phyloP scores from a whole-genome alignment of 2,797 vertebrate genomes.

The Cyclura pinguis region DNA sequence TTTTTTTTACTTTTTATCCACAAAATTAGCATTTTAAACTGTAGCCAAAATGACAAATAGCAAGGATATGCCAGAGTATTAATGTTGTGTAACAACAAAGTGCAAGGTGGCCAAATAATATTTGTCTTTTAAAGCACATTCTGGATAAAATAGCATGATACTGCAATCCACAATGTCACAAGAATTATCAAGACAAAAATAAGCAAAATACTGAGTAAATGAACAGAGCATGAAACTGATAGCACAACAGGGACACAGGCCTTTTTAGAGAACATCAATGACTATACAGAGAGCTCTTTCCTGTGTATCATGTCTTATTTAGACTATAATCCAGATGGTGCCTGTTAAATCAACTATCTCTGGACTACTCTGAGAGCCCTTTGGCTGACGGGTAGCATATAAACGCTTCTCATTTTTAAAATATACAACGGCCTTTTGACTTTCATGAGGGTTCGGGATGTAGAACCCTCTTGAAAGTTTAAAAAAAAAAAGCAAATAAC shows the following conservation, averaged over 20 bases:
- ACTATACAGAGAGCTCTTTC: background rate
- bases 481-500: too few relatives aligned
- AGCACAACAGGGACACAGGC: background rate
- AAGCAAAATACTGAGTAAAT: background rate
- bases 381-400: too few relatives aligned
- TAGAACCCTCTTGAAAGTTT: too few relatives aligned
- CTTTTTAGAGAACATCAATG: background rate
- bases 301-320: too few relatives aligned
- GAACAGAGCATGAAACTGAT: background rate
- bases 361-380: too few relatives aligned
- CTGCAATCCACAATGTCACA: background rate
- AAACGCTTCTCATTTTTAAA: too few relatives aligned
- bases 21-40: background rate
- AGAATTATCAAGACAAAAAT: background rate
- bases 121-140: background rate
- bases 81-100: background rate
- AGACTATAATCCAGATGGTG: too few relatives aligned
- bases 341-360: too few relatives aligned
- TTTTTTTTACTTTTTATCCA: background rate
- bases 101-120: background rate
- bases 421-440: too few relatives aligned
- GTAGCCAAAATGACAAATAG: background rate
- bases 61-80: background rate
- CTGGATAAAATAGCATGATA: too few relatives aligned
- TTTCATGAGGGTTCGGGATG: too few relatives aligned